Conservation (phyloP, 2,888 invertebrate species). For the Ctena decussata region DNA sequence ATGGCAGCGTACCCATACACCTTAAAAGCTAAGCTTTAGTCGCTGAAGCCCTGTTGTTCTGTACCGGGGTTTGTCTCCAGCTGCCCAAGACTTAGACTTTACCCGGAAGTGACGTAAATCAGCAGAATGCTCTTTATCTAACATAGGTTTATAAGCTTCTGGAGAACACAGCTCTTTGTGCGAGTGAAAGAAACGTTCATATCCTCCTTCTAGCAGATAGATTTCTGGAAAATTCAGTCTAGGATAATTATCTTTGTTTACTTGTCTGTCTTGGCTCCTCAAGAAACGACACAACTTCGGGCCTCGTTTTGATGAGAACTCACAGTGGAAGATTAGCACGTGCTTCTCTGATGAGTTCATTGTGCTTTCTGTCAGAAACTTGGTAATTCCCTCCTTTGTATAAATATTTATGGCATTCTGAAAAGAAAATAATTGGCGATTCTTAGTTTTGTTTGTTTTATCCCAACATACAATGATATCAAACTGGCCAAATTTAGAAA, state of each 20-base stretch:
- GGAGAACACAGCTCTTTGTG: constrained; percentile 48
- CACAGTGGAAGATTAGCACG: constrained; percentile 3
- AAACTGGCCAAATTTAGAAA: too few relatives aligned
- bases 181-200: constrained; percentile 5
- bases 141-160: constrained; percentile 58
- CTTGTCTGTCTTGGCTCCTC: constrained; percentile 16
- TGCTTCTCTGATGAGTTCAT: not conserved
- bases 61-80: constrained; percentile 22
- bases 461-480: too few relatives aligned
- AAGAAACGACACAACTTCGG: constrained; percentile 14
- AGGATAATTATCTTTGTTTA: constrained; percentile 31
- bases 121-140: constrained; percentile 50
- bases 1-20: not conserved
- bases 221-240: constrained; percentile 32
- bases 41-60: not conserved
- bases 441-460: too few relatives aligned
- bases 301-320: not conserved
- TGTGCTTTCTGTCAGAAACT: not conserved
- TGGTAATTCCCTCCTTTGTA: not conserved
- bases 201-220: constrained; percentile 24
- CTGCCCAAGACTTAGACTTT: constrained; percentile 64
- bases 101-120: constrained; percentile 63
- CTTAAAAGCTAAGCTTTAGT: not conserved
- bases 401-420: not conserved
- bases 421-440: too few relatives aligned